A percentile compares a stretch with the other conserved stretches of the same genome.
Evolutionary conservation across 2,113 vertebrate genomes (phyloP).

Genomic region (Sceloporus undulatus): DNA sequence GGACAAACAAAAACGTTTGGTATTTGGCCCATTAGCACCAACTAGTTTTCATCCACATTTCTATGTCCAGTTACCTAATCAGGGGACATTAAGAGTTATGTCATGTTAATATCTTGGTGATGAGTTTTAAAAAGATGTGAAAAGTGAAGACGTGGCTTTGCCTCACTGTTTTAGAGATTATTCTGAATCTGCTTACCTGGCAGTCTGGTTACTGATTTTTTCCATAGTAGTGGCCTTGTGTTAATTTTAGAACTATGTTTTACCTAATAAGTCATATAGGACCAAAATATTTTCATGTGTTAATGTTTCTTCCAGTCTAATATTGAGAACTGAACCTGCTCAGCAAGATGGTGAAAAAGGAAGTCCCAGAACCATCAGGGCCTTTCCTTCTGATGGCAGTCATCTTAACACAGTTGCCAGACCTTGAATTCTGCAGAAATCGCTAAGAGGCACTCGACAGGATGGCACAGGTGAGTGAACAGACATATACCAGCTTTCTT

Average conservation of each 20-base stretch:
- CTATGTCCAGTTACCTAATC: too few relatives aligned
- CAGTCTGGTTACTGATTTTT: neutral
- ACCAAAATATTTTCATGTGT: neutral
- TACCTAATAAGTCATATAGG: accelerated
- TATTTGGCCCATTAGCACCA: too few relatives aligned
- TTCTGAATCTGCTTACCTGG: neutral
- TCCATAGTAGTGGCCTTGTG: neutral
- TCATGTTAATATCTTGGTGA: neutral
- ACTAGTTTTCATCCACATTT: too few relatives aligned
- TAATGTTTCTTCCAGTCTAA: conserved; percentile 76
- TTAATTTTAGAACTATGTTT: neutral
- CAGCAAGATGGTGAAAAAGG: conserved; percentile 52
- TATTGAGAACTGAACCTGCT: conserved; percentile 55
- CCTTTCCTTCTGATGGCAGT: conserved; percentile 42
- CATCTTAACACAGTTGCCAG: conserved; percentile 82
- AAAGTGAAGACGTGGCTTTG: neutral
- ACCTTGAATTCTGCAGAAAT: conserved; percentile 76
- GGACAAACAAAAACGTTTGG: too few relatives aligned
- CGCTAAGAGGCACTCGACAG: conserved; percentile 70
- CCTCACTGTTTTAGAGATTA: neutral
- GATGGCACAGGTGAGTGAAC: conserved; percentile 79
- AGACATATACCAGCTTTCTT: neutral
- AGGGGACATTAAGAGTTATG: neutral
- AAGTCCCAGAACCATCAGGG: conserved; percentile 53
- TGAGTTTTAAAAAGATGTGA: neutral